Evolutionary conservation across 2,888 invertebrate species (phyloP), one percentile per base, ranked within the genome.

Genomic region (Dynastes tityus): DNA sequence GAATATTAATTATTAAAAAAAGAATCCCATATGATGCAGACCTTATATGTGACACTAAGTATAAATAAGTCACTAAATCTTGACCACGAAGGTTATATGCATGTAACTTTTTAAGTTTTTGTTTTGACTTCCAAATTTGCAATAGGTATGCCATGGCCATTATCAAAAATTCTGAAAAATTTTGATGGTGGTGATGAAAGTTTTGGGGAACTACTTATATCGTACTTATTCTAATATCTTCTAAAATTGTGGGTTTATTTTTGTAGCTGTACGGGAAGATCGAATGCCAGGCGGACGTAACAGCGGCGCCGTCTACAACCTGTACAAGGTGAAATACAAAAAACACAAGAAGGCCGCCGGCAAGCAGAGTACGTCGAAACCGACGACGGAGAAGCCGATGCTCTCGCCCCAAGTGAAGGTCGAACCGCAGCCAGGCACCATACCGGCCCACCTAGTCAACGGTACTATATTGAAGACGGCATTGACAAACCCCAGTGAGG

Each of bases 231-330:
- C 45, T 45, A 11, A 45, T 45, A 45, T 45, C 45, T 45, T 45
- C 45, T 45, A 45, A 45, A 8, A 45, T 45, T 45, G 11, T 11
- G 11, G 45, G 45, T 11, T 45, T 45, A 11, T 45, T 45, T 64
- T 86, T 85, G 76, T 89, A 97, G 99, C 99, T 87, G 99, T 99
- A 80, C 93, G 99, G 85, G 99, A 99, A 89, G 99, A 99, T 89
- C 93, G 99, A 85, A 99, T 99, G 98, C 99, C 99, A n/a, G 99
- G 99, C 58, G 99, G 99, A 76, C 92, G 99, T 78, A 99, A 99
- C 90, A 98, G 98, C 85, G 98, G 98, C 83, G 98, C 98, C 82
- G 98, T 99, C 80, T 99, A 99, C 90, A 99, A 98, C 90, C 92
- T 98, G 85, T 99, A 99, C 91, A 99, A 99, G 94, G 97, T 98